Conservation (phyloP, 2,888 invertebrate genomes). For the Acanthosepion lycidas region DNA sequence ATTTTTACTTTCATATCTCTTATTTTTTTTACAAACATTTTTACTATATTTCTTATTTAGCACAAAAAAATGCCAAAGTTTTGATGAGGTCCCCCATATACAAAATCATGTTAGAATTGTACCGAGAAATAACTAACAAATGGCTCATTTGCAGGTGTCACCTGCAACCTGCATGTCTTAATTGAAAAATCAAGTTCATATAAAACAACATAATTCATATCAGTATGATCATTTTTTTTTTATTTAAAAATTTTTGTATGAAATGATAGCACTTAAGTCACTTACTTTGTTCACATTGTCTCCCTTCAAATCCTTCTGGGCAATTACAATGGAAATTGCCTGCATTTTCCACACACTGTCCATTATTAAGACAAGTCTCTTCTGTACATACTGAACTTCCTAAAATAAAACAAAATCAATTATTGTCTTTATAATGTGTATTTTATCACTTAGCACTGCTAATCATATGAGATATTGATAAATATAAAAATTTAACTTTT, state of each 20-base stretch:
- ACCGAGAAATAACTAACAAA: background rate
- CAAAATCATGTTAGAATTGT: background rate
- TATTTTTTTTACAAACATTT: too few relatives aligned
- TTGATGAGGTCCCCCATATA: background rate
- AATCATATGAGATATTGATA: too few relatives aligned
- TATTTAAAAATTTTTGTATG: background rate
- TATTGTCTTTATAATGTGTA: background rate
- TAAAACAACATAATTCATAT: background rate
- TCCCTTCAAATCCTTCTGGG: background rate
- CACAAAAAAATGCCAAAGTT: background rate
- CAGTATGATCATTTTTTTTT: background rate
- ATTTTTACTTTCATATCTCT: too few relatives aligned
- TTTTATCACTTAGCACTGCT: too few relatives aligned
- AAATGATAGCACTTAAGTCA: background rate
- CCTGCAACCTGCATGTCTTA: background rate
- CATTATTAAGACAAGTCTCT: background rate
- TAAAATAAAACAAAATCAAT: background rate
- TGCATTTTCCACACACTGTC: conserved; percentile 6
- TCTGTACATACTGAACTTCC: background rate
- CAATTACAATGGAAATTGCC: background rate
- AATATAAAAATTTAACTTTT: too few relatives aligned
- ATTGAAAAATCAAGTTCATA: background rate
- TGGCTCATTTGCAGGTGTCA: background rate
- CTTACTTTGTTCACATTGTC: background rate
- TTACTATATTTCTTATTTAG: too few relatives aligned